Conservation (phyloP, 2,888 invertebrate genomes). For the Pediacus dermestoides region DNA sequence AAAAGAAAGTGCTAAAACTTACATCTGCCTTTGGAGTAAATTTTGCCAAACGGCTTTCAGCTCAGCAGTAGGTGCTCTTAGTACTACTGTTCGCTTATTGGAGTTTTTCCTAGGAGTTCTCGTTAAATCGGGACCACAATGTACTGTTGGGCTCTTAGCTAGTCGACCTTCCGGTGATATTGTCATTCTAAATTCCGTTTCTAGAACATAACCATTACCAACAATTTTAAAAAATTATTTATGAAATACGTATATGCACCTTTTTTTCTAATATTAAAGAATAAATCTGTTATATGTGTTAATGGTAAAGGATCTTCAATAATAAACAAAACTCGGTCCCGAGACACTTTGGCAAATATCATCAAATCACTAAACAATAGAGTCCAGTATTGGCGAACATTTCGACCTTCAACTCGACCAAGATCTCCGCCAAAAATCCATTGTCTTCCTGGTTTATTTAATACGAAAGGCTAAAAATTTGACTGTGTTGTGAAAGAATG, state of each 20-base stretch:
- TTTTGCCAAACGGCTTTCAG: slow-evolving; percentile 90
- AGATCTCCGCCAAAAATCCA: slow-evolving; percentile 89
- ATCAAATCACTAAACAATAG: slow-evolving; percentile 79
- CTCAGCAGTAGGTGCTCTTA: slow-evolving; percentile 79
- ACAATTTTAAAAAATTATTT: too few species aligned
- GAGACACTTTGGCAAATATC: slow-evolving; percentile 80
- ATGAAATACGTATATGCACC: slow-evolving; percentile 49
- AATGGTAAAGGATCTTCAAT: slow-evolving; percentile 82
- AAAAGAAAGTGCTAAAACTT: slow-evolving; percentile 46
- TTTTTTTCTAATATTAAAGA: slow-evolving; percentile 83
- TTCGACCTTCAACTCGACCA: slow-evolving; percentile 76
- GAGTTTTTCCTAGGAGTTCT: slow-evolving; percentile 62
- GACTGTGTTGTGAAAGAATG: background rate
- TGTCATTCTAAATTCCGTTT: slow-evolving; percentile 80
- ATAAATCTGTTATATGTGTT: slow-evolving; percentile 74
- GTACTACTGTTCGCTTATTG: slow-evolving; percentile 65
- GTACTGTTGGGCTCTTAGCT: slow-evolving; percentile 71
- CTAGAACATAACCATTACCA: slow-evolving; percentile 47
- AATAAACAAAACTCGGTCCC: slow-evolving; percentile 82
- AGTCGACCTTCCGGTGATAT: slow-evolving; percentile 60
- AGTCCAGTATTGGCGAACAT: slow-evolving; percentile 81
- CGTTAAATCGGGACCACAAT: slow-evolving; percentile 65
- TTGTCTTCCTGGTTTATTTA: slow-evolving; percentile 79
- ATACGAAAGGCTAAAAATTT: slow-evolving; percentile 65
- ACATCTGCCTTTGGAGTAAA: slow-evolving; percentile 83